Percentiles rank a stretch among this genome's conserved stretches.
These are phyloP conservation scores for Anableps anableps DNA, from an alignment of 2,797 vertebrate species.

Conservation along the genomic window DNA sequence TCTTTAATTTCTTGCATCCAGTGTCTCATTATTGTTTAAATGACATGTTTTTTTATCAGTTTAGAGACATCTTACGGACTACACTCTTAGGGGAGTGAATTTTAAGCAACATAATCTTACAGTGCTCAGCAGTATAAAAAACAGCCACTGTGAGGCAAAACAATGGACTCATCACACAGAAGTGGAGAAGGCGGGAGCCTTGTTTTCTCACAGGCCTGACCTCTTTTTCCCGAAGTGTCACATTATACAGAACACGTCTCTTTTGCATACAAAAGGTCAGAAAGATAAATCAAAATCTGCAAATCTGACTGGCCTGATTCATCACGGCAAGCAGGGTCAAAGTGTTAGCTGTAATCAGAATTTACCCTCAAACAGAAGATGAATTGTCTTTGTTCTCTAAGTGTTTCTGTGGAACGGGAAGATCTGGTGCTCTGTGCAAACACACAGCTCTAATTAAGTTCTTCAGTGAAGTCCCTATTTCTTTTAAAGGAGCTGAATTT, in stretches of 20 bases:
- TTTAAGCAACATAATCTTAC: constrained; percentile 44
- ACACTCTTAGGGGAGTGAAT: constrained; percentile 24
- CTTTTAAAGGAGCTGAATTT: constrained; percentile 60
- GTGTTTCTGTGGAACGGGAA: constrained; percentile 53
- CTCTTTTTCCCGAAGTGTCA: constrained; percentile 82
- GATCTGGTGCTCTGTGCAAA: constrained; percentile 62
- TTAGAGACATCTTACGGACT: background rate
- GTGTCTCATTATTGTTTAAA: background rate
- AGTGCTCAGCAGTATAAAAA: constrained; percentile 60
- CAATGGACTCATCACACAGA: constrained; percentile 68
- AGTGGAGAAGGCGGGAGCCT: constrained; percentile 52
- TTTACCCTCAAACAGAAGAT: constrained; percentile 64
- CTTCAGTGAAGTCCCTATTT: constrained; percentile 52
- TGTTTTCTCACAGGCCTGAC: constrained; percentile 78
- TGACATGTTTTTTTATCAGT: background rate
- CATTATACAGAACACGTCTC: constrained; percentile 80
- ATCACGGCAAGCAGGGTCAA: constrained; percentile 78
- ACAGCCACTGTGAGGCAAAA: constrained; percentile 61
- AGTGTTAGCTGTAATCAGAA: constrained; percentile 78
- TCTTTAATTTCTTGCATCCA: background rate
- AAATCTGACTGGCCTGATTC: constrained; percentile 77
- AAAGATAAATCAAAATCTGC: constrained; percentile 83
- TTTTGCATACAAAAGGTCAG: constrained; percentile 88
- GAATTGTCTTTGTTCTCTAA: constrained; percentile 70
- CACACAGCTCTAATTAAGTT: constrained; percentile 72